Evolutionary conservation across 1,140 invertebrate genomes (phyloP), one percentile per base, ranked within the genome.

Genomic region (Rhopalosiphum padi): DNA sequence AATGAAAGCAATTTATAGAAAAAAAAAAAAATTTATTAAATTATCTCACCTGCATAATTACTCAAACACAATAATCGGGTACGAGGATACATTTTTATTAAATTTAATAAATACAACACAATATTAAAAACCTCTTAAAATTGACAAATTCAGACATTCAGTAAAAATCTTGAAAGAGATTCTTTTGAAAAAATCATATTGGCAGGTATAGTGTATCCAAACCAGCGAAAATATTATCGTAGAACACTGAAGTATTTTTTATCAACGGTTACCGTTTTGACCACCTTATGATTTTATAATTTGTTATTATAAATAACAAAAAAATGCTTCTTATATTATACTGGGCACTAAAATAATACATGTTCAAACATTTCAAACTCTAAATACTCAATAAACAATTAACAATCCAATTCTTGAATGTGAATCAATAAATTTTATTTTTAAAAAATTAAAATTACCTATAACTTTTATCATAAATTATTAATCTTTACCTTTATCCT

Each of bases 141-240:
- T 86, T 18, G 15, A 30, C 37, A 35, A 35, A 35, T 22, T 35
- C n/a, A 88, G 23, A 89, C 46, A 53, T 46, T 86, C 48, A 55
- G 88, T 89, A 89, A 89, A 55, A 55, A 55, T 37, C 37, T 89
- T 55, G 51, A 41, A 55, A 55, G 35, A 41, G 35, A 55, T 89
- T 30, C 35, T 41, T 89, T 89, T 53, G 23, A 89, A 55, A 46
- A 37, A 89, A 89, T 55, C 88, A 89, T 89, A 89, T 89, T 89
- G 88, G 7, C 88, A 51, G 18, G 6, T 41, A 8, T 55, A 89
- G 87, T 89, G 87, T 89, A 35, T 53, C 87, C 48, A 89, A 37
- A 51, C 51, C 87, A 23, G n/a, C 51, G 18, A 51, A 53, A 89
- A 89, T 53, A 89, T 53, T 37, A 89, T 37, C 48, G 48, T 37